Percentiles rank a stretch among this genome's conserved stretches.
Conservation (phyloP, 1,140 invertebrate genomes). For the Aporrectodea caliginosa region DNA sequence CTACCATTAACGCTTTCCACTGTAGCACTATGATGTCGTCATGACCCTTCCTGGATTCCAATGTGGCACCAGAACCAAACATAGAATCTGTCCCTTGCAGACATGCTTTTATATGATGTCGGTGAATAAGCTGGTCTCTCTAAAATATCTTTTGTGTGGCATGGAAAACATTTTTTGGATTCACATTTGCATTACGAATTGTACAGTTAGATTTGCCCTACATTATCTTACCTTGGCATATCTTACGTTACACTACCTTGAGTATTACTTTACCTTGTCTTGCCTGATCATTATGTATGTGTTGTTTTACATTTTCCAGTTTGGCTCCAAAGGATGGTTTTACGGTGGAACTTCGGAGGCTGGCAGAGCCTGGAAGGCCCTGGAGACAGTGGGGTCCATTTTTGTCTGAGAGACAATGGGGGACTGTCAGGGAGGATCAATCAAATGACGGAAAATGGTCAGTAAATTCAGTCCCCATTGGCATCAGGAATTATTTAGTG, state of each 20-base stretch:
- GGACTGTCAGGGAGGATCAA: slow-evolving; percentile 57
- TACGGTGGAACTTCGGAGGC: neutral
- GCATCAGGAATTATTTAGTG: neutral
- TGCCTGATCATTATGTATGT: neutral
- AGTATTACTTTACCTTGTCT: no score
- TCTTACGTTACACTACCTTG: no score
- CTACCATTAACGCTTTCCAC: no score
- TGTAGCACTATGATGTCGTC: no score
- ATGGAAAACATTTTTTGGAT: neutral
- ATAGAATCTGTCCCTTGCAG: no score
- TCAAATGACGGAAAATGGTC: slow-evolving; percentile 54
- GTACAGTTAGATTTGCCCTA: neutral
- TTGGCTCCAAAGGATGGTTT: neutral
- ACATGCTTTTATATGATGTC: no score
- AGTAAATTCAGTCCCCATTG: slow-evolving; percentile 10
- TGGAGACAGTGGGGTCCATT: slow-evolving; percentile 58
- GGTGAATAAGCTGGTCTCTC: no score
- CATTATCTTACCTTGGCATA: no score
- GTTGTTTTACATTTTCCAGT: neutral
- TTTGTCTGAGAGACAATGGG: slow-evolving; percentile 56
- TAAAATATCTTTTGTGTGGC: neutral
- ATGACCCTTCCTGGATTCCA: no score
- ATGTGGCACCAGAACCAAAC: no score
- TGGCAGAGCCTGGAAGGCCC: slow-evolving; percentile 28
- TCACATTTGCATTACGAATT: neutral